Base-by-base conservation (phyloP, 2,888 invertebrate species). In the Drosophila robusta region DNA sequence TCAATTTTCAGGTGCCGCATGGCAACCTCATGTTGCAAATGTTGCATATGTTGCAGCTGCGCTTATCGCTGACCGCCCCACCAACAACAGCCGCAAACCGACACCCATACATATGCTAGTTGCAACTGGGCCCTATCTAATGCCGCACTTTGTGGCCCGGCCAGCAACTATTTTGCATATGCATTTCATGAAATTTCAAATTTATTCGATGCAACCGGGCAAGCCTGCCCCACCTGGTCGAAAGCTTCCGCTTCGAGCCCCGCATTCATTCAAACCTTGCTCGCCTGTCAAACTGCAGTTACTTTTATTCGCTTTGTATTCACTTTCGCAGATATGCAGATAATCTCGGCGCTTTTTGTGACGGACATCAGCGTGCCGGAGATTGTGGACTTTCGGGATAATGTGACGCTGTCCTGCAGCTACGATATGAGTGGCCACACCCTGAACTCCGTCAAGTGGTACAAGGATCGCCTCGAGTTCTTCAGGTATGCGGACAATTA, bases 371-470 rank as follows among this genome's bases (percentile, higher is more conserved):
- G 90, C 68, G 93, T 93, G 36, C 93, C 93, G 55, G 89, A 91
- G 72, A 92, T 93, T 70, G 93, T 93, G 51, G 93, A 93, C 80
- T 92, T 93, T 78, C 91, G 93, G 22, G 93, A 93, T 74, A 91
- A 92, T 75, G 92, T 93, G 52, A 92, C 92, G 55, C 82, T 93
- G 55, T 91, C 92, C 57, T 93, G 93, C 80, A 92, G 91, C 74
- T 93, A 93, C 83, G 92, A 93, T 66, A 93, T 93, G 92, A 92
- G 92, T 58, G 91, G 91, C 3, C 93, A 93, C 72, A 92, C 93
- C 41, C 74, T 93, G 18, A 93, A 93, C 74, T 93, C 93, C 2
- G 93, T 93, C 8, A 93, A 93, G 80, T 93, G 93, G 93, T 93
- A 93, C 72, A 92, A 92, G 71, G 91, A 92, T 85, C 92, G 92